phyloP scores from a whole-genome alignment of 2,113 vertebrate species.

The Pleuronectes platessa region DNA sequence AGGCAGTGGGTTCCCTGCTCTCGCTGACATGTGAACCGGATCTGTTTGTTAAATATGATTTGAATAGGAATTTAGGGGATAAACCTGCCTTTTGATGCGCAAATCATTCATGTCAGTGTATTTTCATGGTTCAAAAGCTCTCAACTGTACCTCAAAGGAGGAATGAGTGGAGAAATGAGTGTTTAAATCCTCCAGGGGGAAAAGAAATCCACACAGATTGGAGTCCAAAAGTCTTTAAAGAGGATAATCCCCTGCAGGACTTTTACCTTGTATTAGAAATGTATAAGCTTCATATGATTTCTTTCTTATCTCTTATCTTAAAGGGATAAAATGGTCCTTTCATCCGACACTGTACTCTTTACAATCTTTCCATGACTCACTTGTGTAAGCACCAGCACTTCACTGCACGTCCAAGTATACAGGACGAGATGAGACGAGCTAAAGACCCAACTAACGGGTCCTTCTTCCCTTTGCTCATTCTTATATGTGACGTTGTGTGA shows the following conservation, averaged over 20 bases:
- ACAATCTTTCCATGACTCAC: no score
- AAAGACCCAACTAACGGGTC: no score
- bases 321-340: no score
- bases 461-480: no score
- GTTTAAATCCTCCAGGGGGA: neutral
- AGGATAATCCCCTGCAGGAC: neutral
- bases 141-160: neutral
- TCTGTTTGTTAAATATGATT: conserved; percentile 6
- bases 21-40: conserved; percentile 13
- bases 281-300: no score
- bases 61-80: conserved; percentile 5
- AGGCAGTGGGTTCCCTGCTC: conserved; percentile 14
- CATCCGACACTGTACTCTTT: no score
- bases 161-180: neutral
- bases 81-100: neutral
- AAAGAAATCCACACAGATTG: neutral
- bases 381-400: no score
- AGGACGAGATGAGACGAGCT: no score
- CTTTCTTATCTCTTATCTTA: no score
- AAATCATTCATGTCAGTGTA: neutral
- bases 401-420: no score
- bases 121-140: conserved; percentile 9
- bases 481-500: no score
- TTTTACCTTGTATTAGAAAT: no score
- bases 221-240: neutral